Base-by-base conservation (phyloP, 2,888 invertebrate genomes). In the Callyntrura guangdongensis region DNA sequence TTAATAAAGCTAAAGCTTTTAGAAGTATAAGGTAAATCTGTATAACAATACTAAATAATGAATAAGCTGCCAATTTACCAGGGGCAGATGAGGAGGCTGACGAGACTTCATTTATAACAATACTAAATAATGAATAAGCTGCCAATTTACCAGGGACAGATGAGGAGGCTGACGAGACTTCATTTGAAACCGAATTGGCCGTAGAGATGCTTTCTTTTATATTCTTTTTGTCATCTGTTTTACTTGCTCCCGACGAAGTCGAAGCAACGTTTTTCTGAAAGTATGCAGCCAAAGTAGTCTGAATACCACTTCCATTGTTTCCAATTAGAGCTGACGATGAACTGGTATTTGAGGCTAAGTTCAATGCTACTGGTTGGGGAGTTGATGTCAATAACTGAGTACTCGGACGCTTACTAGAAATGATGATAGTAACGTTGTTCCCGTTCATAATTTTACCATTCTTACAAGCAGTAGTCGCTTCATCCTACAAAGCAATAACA, bases 401-500 rank as follows among this genome's bases (percentile, higher is more conserved):
- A 2, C 6, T 74, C 0, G 89, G 89, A 27, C 14, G 17, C 36
- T 79, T 90, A 17, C 22, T 56, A 0, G 90, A 79, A 8, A 86
- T 12, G 1, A n/a, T 69, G 22, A 85, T 85, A 1, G 49, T 9
- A 3, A 79, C 4, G 14, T 1, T 8, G 20, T 74, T 36, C 12
- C 89, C 77, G 4, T 22, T 14, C 22, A 85, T 17, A 0, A 47
- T 64, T 17, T 17, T 47, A 6, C 90, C 90, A 45, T 90, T 79
- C 20, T 36, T 9, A 25, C 36, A 3, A 1, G 90, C 90, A 6
- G 69, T 56, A 22, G 1, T 1, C 9, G 90, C 90, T 69, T 90
- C 89, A 17, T 12, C 72, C 90, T 85, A 17, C 36, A n/a, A n/a
- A n/a, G n/a, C n/a, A n/a, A n/a, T n/a, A n/a, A n/a, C n/a, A n/a